Evolutionary conservation across 2,113 vertebrate species (phyloP).

Genomic region (Xyrauchen texanus): DNA sequence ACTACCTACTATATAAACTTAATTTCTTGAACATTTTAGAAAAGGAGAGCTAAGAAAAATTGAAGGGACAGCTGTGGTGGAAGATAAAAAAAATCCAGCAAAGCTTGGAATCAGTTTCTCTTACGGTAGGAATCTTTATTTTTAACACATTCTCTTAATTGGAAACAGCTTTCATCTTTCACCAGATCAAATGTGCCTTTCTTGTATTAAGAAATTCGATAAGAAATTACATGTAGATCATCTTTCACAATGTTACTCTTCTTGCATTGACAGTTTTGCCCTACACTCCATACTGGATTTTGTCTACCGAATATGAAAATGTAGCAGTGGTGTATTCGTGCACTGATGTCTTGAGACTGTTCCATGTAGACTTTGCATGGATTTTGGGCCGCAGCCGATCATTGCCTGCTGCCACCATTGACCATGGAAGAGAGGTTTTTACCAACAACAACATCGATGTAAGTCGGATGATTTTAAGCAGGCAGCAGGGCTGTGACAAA

Average conservation of each 20-base stretch:
- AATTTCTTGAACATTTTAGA: constrained; percentile 52
- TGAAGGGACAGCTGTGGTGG: constrained; percentile 77
- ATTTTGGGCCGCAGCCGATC: constrained; percentile 80
- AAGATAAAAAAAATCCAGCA: constrained; percentile 80
- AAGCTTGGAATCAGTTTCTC: constrained; percentile 86
- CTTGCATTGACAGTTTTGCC: constrained; percentile 77
- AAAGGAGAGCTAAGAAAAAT: constrained; percentile 77
- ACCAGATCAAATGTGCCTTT: background rate
- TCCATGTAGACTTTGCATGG: constrained; percentile 87
- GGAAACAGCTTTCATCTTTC: background rate
- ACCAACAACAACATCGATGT: constrained; percentile 80
- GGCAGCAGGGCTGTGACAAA: constrained; percentile 80
- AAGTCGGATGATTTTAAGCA: constrained; percentile 78
- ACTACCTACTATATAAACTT: too few species aligned
- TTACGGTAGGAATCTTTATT: constrained; percentile 75
- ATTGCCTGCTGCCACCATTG: constrained; percentile 77
- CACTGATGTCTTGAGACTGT: constrained; percentile 82
- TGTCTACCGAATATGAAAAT: constrained; percentile 88
- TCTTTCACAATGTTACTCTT: background rate
- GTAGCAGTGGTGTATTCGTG: constrained; percentile 88
- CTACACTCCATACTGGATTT: constrained; percentile 85
- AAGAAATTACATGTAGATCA: too few species aligned
- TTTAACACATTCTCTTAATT: background rate
- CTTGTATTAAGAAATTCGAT: too few species aligned
- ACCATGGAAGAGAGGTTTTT: constrained; percentile 76